Evolutionary conservation across 23 tunicate species (phyloP), one percentile per base, ranked within the genome.

Genomic region (Trididemnum miniatum): DNA sequence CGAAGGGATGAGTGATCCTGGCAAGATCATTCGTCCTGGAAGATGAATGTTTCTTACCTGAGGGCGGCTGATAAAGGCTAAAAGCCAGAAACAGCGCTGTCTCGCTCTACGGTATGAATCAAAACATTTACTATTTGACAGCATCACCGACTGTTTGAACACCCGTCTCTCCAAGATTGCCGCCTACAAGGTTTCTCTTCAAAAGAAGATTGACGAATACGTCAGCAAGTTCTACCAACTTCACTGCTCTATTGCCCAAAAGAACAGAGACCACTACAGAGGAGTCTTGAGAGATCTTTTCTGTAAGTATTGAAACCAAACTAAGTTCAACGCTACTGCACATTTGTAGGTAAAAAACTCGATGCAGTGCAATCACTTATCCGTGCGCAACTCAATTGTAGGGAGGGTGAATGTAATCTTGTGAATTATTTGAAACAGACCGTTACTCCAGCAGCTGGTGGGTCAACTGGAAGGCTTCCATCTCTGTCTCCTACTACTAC

Each of bases 261-360:
- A 73, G 72, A 73, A 83, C 79, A 37, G 15, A 28, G 52, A 60
- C 1, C 38, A 63, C 73, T 63, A 59, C 81, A 51, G 69, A 57
- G 37, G 23, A 3, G 26, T 63, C 59, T 73, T 83, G 71, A 24
- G 27, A 25, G 31, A 27, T 35, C 71, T 83, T 62, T 74, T 71
- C 87, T 60, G 87, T 83, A 63, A 83, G 81, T 67, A 32, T 4
- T 62, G 15, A 44, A n/a, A n/a, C n/a, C n/a, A n/a, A n/a, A n/a
- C n/a, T n/a, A n/a, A n/a, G n/a, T n/a, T n/a, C n/a, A n/a, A n/a
- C n/a, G n/a, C n/a, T n/a, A n/a, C n/a, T n/a, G n/a, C n/a, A n/a
- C n/a, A n/a, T n/a, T n/a, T n/a, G n/a, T n/a, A n/a, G n/a, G n/a
- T n/a, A n/a, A n/a, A n/a, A n/a, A n/a, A n/a, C n/a, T n/a, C n/a